Conservation (phyloP, 2,888 invertebrate genomes). For the Lycaena phlaeas region DNA sequence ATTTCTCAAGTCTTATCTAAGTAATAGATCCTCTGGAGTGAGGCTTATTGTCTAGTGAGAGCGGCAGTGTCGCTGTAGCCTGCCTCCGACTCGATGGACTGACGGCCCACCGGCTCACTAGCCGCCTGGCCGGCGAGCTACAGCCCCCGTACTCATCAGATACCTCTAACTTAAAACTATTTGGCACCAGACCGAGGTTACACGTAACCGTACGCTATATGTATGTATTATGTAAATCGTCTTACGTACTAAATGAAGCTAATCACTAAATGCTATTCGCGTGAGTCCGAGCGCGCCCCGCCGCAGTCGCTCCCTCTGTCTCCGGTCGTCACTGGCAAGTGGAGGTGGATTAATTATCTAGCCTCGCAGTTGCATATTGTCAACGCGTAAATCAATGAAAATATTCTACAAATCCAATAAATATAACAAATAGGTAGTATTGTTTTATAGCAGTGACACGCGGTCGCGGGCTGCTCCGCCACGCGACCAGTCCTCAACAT, state of each 20-base stretch:
- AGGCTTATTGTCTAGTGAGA: slow-evolving; percentile 10
- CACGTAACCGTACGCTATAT: too few relatives aligned
- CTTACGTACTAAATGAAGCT: slow-evolving; percentile 9
- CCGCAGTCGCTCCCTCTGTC: not conserved
- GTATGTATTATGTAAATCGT: slow-evolving; percentile 13
- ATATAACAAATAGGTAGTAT: too few relatives aligned
- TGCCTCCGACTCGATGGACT: not conserved
- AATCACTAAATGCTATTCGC: slow-evolving; percentile 14
- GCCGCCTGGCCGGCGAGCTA: too few relatives aligned
- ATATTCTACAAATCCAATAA: too few relatives aligned
- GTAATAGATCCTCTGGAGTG: not conserved
- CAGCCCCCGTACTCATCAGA: too few relatives aligned
- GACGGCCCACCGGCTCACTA: too few relatives aligned
- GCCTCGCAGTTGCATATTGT: too few relatives aligned
- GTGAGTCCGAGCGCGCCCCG: not conserved
- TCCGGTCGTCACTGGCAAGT: not conserved
- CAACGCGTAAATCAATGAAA: too few relatives aligned
- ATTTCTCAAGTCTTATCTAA: slow-evolving; percentile 18
- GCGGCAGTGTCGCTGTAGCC: not conserved
- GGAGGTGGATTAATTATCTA: too few relatives aligned
- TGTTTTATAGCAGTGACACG: too few relatives aligned
- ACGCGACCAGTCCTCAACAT: not conserved
- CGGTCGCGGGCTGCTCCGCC: not conserved
- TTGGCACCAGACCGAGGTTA: slow-evolving; percentile 28
- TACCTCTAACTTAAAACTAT: slow-evolving; percentile 25